Evolutionary conservation across 2,888 invertebrate genomes (phyloP).

Genomic region (Myathropa florea): DNA sequence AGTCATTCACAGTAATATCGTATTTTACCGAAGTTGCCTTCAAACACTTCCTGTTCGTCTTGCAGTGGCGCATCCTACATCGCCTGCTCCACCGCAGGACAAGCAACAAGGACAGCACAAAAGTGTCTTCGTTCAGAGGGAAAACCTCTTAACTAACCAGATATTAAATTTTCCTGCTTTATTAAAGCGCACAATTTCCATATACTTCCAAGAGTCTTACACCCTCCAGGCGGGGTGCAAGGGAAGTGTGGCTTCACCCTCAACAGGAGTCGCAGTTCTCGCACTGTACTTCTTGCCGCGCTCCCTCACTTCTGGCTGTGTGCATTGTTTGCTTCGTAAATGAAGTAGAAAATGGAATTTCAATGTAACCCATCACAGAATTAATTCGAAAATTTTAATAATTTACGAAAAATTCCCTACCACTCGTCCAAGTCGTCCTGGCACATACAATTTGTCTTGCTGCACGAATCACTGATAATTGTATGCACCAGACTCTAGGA

Average conservation of each 20-base stretch:
- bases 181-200: conserved; percentile 44
- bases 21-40: too few relatives aligned
- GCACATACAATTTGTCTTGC: neutral
- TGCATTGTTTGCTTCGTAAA: conserved; percentile 21
- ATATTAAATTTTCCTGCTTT: conserved; percentile 40
- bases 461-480: conserved; percentile 4
- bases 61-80: neutral
- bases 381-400: conserved; percentile 39
- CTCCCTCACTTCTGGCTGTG: neutral
- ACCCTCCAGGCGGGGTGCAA: neutral
- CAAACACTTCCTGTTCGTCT: neutral
- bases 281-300: too few relatives aligned
- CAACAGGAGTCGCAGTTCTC: neutral
- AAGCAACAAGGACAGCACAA: neutral
- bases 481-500: conserved; percentile 1
- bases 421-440: neutral
- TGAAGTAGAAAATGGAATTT: conserved; percentile 48
- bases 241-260: neutral
- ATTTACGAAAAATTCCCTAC: neutral
- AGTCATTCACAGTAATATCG: conserved; percentile 4
- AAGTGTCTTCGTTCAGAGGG: too few relatives aligned
- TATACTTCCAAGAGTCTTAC: conserved; percentile 22
- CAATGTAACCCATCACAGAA: conserved; percentile 10
- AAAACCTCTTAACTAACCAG: conserved; percentile 34
- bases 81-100: neutral